Conservation (phyloP, 2,888 invertebrate genomes). For the Rhagonycha fulva region DNA sequence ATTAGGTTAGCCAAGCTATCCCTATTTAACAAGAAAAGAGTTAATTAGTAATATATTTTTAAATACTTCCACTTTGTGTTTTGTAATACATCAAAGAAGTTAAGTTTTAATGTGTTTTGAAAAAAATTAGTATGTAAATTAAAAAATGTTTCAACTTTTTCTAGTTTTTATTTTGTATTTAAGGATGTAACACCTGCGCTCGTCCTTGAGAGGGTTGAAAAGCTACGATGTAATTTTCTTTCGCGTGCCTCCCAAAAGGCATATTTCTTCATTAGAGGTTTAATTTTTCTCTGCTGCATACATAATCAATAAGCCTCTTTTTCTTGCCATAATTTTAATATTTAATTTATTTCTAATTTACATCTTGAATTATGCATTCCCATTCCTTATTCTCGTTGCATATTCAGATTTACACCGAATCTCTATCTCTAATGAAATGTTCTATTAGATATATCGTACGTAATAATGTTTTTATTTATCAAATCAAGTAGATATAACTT, state of each 20-base stretch:
- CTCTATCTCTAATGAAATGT: constrained; percentile 32
- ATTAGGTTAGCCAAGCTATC: no score
- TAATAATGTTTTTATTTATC: constrained; percentile 15
- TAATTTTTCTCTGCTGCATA: constrained; percentile 58
- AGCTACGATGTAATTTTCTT: constrained; percentile 46
- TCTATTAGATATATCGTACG: constrained; percentile 15
- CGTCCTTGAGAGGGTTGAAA: constrained; percentile 41
- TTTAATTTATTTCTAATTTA: constrained; percentile 60
- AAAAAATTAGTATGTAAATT: constrained; percentile 52
- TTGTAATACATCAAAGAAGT: constrained; percentile 17
- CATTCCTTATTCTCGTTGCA: constrained; percentile 49
- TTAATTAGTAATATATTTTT: neutral
- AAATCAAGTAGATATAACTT: neutral
- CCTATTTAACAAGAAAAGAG: neutral
- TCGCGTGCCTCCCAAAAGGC: constrained; percentile 51
- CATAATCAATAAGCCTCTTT: constrained; percentile 57
- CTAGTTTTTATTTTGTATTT: constrained; percentile 30
- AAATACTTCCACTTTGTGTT: neutral
- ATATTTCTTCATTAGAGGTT: constrained; percentile 58
- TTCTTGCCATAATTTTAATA: constrained; percentile 57
- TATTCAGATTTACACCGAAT: constrained; percentile 41
- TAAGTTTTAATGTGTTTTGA: constrained; percentile 35
- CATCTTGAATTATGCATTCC: constrained; percentile 58
- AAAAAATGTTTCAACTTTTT: constrained; percentile 38
- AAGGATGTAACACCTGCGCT: constrained; percentile 37